Conservation (phyloP, 2,797 vertebrate genomes). For the Pangasius macronema region DNA sequence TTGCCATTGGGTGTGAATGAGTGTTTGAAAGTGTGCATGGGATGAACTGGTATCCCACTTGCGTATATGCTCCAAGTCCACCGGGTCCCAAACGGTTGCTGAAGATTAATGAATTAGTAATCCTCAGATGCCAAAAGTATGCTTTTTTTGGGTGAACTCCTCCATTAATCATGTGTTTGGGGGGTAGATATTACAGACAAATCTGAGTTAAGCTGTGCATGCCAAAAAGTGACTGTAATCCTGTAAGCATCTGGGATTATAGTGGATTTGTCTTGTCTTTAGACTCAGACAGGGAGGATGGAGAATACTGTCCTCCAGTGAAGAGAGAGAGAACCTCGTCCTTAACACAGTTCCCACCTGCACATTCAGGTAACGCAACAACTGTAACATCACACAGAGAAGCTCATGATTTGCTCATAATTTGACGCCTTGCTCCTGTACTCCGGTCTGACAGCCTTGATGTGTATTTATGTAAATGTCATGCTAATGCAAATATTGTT, state of each 20-base stretch:
- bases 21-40: not conserved
- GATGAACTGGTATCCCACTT: not conserved
- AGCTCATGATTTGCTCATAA: not conserved
- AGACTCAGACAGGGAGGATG: slow-evolving; percentile 97
- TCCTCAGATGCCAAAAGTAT: not conserved
- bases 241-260: not conserved
- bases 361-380: slow-evolving; percentile 86
- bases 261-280: slow-evolving; percentile 41
- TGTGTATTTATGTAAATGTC: not conserved
- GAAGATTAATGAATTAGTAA: not conserved
- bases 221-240: not conserved
- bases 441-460: not conserved
- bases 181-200: not conserved
- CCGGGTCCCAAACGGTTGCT: not conserved
- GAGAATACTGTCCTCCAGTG: slow-evolving; percentile 88
- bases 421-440: not conserved
- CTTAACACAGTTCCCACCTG: slow-evolving; percentile 88
- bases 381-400: not conserved
- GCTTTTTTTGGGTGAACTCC: not conserved
- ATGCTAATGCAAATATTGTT: not conserved
- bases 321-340: slow-evolving; percentile 97
- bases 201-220: not conserved
- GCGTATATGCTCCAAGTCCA: too few species aligned
- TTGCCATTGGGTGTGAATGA: not conserved
- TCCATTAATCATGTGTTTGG: not conserved